phyloP scores from a whole-genome alignment of 2,797 vertebrate species.

The Enteromius fasciolatus region DNA sequence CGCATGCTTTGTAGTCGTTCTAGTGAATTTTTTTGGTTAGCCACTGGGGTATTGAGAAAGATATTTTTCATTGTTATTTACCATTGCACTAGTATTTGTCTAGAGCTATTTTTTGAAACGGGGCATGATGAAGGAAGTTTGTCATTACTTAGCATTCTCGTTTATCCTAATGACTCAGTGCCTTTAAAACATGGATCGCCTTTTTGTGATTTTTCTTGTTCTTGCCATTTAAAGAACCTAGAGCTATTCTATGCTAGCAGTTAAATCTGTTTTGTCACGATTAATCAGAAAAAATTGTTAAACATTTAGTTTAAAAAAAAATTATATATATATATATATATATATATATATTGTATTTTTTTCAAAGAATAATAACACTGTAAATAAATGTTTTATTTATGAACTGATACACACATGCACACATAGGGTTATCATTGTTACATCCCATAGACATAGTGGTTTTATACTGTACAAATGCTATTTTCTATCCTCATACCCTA shows the following conservation, averaged over 20 bases:
- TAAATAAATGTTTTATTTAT: neutral
- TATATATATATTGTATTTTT: too few species aligned
- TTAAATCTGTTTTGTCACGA: neutral
- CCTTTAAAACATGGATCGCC: neutral
- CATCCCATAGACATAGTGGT: too few species aligned
- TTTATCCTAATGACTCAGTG: neutral
- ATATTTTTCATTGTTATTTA: neutral
- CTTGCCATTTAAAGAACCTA: neutral
- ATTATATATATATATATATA: too few species aligned
- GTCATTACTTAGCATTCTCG: neutral
- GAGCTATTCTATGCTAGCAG: neutral
- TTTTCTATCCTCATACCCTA: too few species aligned
- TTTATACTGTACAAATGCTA: too few species aligned
- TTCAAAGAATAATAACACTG: neutral
- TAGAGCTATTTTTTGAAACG: neutral
- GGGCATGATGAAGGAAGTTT: neutral
- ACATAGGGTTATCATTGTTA: neutral
- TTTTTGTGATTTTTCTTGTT: neutral
- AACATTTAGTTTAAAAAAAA: neutral
- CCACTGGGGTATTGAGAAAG: neutral
- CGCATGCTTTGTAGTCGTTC: constrained; percentile 1
- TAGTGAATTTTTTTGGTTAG: neutral
- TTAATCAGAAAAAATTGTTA: neutral
- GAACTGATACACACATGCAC: neutral
- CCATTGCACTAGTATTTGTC: neutral